Evolutionary conservation across 2,888 invertebrate species (phyloP), one percentile per base, ranked within the genome.

Genomic region (Drosophila pseudotakahashii): DNA sequence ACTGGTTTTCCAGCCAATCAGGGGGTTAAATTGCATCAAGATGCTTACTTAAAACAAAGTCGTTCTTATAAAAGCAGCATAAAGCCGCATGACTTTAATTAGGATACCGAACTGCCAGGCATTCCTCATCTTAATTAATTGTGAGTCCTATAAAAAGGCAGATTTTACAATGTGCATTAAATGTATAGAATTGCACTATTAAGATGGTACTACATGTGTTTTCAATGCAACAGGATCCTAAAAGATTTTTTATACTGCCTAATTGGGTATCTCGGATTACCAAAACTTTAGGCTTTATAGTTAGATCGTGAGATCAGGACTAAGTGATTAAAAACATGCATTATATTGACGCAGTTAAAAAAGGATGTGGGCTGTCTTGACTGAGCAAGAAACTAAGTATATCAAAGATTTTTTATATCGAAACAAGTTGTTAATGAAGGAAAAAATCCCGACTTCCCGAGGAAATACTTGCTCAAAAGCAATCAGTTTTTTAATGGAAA

Each of bases 401-500:
- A 3, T 11, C 2, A 14, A 19, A 2, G 19, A 19, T 19, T 26
- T 54, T 34, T 36, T 41, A 34, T 10, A 48, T 60, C 39, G 11
- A 26, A 42, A 42, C 32, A 61, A 61, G 47, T 48, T 48, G 47
- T 59, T 58, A 39, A 7, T 58, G 36, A 36, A 13, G 13, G 13
- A 61, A 63, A 63, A 59, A 61, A 48, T 48, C 48, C 41, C 36
- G 48, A 63, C 62, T 63, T 63, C 62, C 62, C 39, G 37, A 61
- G 61, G 62, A 63, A 63, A 63, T 48, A 42, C 61, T 48, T 48
- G 62, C 48, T 19, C 48, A 16, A 61, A 48, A 59, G 54, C 41
- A 59, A 63, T 63, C 62, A 42, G 32, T 61, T 63, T 63, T 62
- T 63, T 63, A 61, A 63, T 63, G 62, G 62, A 63, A 63, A 63